Conservation (phyloP, 2,797 vertebrate species). For the Clangula hyemalis region DNA sequence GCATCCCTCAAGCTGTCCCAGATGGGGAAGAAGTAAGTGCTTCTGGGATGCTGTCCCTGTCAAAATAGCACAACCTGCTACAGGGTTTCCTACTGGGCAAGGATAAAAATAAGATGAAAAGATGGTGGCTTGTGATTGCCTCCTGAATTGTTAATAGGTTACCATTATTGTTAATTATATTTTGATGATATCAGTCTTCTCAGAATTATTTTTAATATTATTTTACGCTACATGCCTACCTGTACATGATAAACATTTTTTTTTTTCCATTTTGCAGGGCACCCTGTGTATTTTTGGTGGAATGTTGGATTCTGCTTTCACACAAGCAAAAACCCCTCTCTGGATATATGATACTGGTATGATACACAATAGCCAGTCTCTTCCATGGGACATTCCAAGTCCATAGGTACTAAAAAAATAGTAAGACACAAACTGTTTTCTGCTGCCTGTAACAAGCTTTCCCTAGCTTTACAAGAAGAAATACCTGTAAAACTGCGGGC, state of each 20-base stretch:
- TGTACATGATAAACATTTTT: neutral
- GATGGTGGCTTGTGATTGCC: neutral
- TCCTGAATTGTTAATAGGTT: neutral
- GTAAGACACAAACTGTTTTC: neutral
- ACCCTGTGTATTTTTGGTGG: conserved; percentile 86
- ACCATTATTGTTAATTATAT: neutral
- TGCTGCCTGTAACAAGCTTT: neutral
- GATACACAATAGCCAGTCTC: conserved; percentile 26
- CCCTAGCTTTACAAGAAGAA: neutral
- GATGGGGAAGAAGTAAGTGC: fast-evolving
- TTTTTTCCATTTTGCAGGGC: conserved; percentile 73
- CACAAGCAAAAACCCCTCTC: conserved; percentile 77
- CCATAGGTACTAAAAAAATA: neutral
- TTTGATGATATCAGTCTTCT: neutral
- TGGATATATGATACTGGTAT: conserved; percentile 87
- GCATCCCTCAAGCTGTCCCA: neutral
- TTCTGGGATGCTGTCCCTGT: fast-evolving
- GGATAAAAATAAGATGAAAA: neutral
- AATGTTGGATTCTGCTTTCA: conserved; percentile 85
- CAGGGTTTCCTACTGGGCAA: neutral
- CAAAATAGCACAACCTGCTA: neutral
- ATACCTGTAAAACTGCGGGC: neutral
- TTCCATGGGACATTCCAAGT: neutral
- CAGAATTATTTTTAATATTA: neutral
- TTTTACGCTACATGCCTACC: neutral